Evolutionary conservation across 2,113 vertebrate species (phyloP).

Genomic region (Entomyzon cyanotis): DNA sequence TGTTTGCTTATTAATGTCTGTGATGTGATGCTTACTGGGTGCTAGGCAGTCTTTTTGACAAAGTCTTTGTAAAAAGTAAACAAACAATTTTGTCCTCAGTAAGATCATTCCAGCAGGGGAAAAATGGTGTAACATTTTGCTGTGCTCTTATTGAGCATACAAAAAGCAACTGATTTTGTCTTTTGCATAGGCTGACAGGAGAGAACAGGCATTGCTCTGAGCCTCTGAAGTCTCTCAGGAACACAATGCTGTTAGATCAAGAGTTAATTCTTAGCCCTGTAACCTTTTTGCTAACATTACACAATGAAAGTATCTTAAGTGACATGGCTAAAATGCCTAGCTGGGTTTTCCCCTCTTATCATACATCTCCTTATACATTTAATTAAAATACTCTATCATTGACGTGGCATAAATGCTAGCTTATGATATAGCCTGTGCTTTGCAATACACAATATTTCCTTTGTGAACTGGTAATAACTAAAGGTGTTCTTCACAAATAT

Average conservation of each 20-base stretch:
- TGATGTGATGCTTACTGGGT: not conserved
- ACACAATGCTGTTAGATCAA: constrained; percentile 13
- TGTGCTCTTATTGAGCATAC: not conserved
- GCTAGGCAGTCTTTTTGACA: not conserved
- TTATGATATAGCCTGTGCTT: not conserved
- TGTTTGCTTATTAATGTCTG: not conserved
- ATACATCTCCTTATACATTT: not conserved
- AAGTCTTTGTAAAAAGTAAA: not conserved
- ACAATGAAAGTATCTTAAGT: not conserved
- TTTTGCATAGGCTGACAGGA: not conserved
- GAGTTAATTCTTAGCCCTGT: constrained; percentile 46
- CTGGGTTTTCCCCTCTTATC: not conserved
- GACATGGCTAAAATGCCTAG: not conserved
- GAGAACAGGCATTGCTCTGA: constrained; percentile 32
- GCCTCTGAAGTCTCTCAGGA: constrained; percentile 30
- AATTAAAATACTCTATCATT: constrained; percentile 51
- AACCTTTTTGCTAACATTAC: constrained; percentile 9
- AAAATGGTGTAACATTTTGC: not conserved
- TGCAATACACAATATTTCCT: constrained; percentile 2
- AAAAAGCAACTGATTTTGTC: not conserved
- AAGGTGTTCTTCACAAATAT: not conserved
- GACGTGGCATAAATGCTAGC: constrained; percentile 3
- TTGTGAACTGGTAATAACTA: constrained; percentile 15
- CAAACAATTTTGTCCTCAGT: not conserved
- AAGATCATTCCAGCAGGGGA: not conserved